Conservation (phyloP, 2,797 vertebrate species). For the Miichthys miiuy region DNA sequence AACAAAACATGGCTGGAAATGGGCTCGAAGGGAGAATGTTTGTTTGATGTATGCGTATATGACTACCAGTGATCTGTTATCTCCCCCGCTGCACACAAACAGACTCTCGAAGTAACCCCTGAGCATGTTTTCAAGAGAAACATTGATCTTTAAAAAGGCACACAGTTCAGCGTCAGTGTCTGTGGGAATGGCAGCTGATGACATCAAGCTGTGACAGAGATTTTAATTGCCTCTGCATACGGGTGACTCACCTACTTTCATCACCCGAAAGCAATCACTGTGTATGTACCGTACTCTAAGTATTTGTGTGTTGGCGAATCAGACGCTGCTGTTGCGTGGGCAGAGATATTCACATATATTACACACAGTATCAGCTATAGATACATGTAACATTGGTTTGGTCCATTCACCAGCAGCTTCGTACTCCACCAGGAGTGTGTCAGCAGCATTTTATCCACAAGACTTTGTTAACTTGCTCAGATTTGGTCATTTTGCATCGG, state of each 20-base stretch:
- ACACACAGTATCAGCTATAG: not conserved
- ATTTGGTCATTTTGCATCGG: no score
- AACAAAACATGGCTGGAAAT: conserved; percentile 48
- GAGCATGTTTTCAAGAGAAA: conserved; percentile 57
- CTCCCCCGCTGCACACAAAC: conserved; percentile 39
- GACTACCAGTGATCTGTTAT: conserved; percentile 64
- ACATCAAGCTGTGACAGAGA: conserved; percentile 49
- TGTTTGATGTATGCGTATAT: conserved; percentile 58
- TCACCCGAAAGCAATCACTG: conserved; percentile 17
- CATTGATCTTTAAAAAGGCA: conserved; percentile 60
- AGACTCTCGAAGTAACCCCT: conserved; percentile 57
- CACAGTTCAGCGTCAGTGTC: conserved; percentile 38
- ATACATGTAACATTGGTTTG: not conserved
- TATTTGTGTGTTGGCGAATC: conserved; percentile 4
- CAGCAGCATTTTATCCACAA: no score
- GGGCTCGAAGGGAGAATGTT: conserved; percentile 49
- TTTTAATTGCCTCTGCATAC: conserved; percentile 45
- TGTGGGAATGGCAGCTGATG: conserved; percentile 40
- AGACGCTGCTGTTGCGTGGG: conserved; percentile 11
- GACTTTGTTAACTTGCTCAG: no score
- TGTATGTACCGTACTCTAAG: conserved; percentile 10
- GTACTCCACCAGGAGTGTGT: no score
- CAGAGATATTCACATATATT: not conserved
- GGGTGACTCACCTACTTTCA: conserved; percentile 45
- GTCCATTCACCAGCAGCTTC: no score